phyloP scores from a whole-genome alignment of 2,797 vertebrate genomes.

The Neoniphon sammara region DNA sequence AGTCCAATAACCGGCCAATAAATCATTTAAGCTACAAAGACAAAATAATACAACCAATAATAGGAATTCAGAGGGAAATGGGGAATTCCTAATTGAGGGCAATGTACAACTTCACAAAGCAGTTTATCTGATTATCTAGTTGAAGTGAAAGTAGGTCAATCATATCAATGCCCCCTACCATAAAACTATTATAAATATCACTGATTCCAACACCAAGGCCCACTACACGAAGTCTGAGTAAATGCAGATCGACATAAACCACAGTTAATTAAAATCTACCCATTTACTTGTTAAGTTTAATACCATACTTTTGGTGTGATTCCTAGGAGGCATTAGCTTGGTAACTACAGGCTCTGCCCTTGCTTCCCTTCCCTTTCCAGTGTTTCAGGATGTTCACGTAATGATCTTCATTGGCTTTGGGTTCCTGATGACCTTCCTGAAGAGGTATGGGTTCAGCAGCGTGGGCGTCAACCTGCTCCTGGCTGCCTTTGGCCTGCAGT shows the following conservation, averaged over 20 bases:
- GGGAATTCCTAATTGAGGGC: not conserved
- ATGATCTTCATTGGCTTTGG: conserved; percentile 98
- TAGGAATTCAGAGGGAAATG: not conserved
- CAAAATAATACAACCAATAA: not conserved
- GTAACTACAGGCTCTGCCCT: conserved; percentile 34
- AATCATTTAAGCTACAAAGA: conserved; percentile 43
- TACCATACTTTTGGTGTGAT: no score
- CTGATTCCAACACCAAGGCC: no score
- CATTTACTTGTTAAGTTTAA: no score
- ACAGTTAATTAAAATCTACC: no score
- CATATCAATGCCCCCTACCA: no score
- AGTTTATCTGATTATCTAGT: conserved; percentile 44
- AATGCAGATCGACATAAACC: no score
- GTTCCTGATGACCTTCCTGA: conserved; percentile 98
- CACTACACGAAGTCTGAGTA: no score
- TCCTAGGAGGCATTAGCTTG: no score
- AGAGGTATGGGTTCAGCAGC: conserved; percentile 94
- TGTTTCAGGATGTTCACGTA: conserved; percentile 96
- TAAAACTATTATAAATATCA: no score
- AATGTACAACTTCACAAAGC: not conserved
- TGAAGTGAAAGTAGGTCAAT: not conserved
- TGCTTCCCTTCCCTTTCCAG: conserved; percentile 72
- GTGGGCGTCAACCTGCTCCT: conserved; percentile 93
- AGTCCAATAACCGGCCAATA: conserved; percentile 21
- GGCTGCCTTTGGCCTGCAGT: conserved; percentile 94